A percentile compares a stretch with the other conserved stretches of the same genome.
These are phyloP conservation scores for Spatulosminthurus flaviceps DNA, from an alignment of 2,888 invertebrate species.

Conservation along the genomic window DNA sequence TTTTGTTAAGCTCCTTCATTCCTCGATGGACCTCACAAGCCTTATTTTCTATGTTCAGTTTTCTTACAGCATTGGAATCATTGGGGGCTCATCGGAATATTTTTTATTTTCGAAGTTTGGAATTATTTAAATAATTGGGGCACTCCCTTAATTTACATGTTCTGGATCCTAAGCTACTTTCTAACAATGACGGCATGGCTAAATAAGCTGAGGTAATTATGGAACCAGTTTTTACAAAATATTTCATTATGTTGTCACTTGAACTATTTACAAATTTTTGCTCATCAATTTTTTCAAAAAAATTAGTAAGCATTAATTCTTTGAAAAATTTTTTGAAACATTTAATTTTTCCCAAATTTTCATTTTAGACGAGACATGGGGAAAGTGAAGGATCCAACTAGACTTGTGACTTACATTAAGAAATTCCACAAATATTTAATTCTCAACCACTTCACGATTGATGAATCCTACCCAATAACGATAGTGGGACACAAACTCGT, in stretches of 20 bases:
- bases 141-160: background rate
- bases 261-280: too few relatives aligned
- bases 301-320: too few relatives aligned
- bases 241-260: too few relatives aligned
- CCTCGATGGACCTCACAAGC: background rate
- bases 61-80: slow-evolving; percentile 7
- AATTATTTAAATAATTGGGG: background rate
- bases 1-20: background rate
- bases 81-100: background rate
- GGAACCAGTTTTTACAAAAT: background rate
- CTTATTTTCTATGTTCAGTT: background rate
- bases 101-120: background rate
- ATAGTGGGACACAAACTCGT: slow-evolving; percentile 20
- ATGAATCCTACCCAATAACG: background rate
- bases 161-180: background rate
- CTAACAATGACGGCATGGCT: background rate
- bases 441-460: background rate
- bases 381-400: background rate
- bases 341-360: background rate
- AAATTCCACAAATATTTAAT: background rate
- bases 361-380: background rate
- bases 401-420: background rate
- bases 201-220: background rate
- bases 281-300: too few relatives aligned
- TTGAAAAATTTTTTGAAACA: too few relatives aligned